Evolutionary conservation across 2,113 vertebrate genomes (phyloP), one percentile per base, ranked within the genome.

Genomic region (Symphodus melops): DNA sequence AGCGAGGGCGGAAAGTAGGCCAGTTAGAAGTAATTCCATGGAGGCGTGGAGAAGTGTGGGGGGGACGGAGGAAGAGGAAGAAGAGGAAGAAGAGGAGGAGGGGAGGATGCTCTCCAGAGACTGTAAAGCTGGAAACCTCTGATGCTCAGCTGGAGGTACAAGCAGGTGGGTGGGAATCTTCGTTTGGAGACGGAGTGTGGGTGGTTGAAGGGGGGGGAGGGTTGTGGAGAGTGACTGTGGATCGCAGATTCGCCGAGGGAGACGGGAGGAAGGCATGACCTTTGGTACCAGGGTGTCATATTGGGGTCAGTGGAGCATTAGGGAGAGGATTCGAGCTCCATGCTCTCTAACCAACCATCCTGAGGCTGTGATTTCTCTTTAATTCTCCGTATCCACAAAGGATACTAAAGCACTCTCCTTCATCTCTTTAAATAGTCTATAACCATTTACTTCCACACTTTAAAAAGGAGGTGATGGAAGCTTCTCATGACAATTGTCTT

Each of bases 11-110:
- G 83, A 93, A 94, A 94, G 79, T 94, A 94, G 92, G 93, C 92
- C 93, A 94, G 76, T 91, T 91, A 91, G 89, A 93, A 94, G 84
- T 92, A 93, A 94, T 92, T 92, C 89, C 67, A 75, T 61, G 84
- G 83, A 83, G 80, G 88, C 79, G 62, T 70, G 77, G 79, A 79
- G 77, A 72, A 75, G 72, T 74, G 82, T 73, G 72, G 65, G 78
- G 78, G 79, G 83, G 61, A 66, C 11, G 54, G 69, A 65, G 87
- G 79, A 57, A 52, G 16, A 48, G 46, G 51, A 59, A 41, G 46
- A 44, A 64, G 44, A 36, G 57, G 59, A 41, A 41, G 46, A 44
- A 64, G 44, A 36, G 57, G 59, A 41, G 54, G 75, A 60, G 55
- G 68, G 33, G 11, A 25, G n/a, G 23, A 8, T 41, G 64, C 68